Evolutionary conservation across 2,888 invertebrate genomes (phyloP), one percentile per base, ranked within the genome.

Genomic region (Drosophila testacea): DNA sequence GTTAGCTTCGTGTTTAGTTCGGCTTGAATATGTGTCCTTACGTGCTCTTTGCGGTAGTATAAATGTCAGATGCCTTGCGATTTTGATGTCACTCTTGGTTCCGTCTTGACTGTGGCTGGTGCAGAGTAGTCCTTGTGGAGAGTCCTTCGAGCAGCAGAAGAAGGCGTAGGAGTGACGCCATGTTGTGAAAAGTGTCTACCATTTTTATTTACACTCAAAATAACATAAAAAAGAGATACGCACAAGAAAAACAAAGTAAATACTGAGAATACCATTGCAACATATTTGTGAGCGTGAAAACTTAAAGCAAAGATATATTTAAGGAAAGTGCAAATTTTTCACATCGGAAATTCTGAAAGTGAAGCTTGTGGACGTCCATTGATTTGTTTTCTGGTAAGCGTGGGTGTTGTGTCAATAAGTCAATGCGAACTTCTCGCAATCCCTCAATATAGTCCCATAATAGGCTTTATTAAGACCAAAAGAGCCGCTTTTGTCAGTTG

Each of bases 141-240:
- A 67, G 48, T 75, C 67, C 66, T 68, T 80, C 47, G 30, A 61
- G 38, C 54, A 41, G 56, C 56, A 62, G 54, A 30, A 65, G 72
- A 68, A 63, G 69, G 82, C 83, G 83, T 81, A 85, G 83, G 83
- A 83, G 83, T 86, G 83, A 83, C 83, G 83, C 83, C 83, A 83
- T 83, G 83, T 86, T 83, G 86, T 83, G 86, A 83, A 83, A 83
- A 83, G 83, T 86, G 85, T 83, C 83, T 83, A 83, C 69, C 67
- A 73, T 69, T 71, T 69, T 34, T 77, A 74, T 72, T 77, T 80
- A 65, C 65, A 62, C 54, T 56, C 55, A 69, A 63, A 65, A 38
- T 27, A 56, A 39, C 44, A 34, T 22, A n/a, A 52, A 9, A 60
- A 13, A 54, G 6, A 51, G 13, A 47, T 28, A 48, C 30, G 39